Conservation (phyloP, 2,113 vertebrate species). For the Gymnocephalus cernua region DNA sequence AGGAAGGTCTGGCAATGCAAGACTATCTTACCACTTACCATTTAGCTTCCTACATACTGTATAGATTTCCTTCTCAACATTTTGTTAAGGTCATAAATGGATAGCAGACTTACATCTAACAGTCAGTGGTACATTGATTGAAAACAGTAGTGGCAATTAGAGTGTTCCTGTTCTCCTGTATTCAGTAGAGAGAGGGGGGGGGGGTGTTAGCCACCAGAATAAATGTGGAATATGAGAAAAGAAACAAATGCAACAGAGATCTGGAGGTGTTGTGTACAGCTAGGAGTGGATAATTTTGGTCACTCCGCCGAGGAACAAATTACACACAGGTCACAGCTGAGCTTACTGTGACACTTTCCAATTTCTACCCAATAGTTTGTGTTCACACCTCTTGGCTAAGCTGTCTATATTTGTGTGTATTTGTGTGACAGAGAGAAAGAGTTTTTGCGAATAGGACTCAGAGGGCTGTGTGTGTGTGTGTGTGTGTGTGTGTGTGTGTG, state of each 20-base stretch:
- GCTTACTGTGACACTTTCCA: constrained; percentile 80
- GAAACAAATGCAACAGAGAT: constrained; percentile 43
- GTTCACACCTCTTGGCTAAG: constrained; percentile 78
- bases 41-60: not conserved
- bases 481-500: too few relatives aligned
- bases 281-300: constrained; percentile 77
- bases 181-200: constrained; percentile 27
- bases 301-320: constrained; percentile 69
- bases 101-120: constrained; percentile 17
- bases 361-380: constrained; percentile 78
- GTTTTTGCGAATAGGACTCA: constrained; percentile 14
- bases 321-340: constrained; percentile 76
- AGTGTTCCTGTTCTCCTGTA: constrained; percentile 30
- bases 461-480: not conserved
- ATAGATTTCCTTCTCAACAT: not conserved
- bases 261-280: constrained; percentile 58
- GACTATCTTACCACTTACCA: not conserved
- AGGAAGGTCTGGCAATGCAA: too few relatives aligned
- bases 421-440: constrained; percentile 6
- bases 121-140: constrained; percentile 24
- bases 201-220: constrained; percentile 38
- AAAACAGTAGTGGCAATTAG: constrained; percentile 23
- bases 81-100: constrained; percentile 27
- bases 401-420: constrained; percentile 66
- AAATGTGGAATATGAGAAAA: constrained; percentile 48